Conservation (phyloP, 1,140 invertebrate genomes). For the Sycophila sp. region DNA sequence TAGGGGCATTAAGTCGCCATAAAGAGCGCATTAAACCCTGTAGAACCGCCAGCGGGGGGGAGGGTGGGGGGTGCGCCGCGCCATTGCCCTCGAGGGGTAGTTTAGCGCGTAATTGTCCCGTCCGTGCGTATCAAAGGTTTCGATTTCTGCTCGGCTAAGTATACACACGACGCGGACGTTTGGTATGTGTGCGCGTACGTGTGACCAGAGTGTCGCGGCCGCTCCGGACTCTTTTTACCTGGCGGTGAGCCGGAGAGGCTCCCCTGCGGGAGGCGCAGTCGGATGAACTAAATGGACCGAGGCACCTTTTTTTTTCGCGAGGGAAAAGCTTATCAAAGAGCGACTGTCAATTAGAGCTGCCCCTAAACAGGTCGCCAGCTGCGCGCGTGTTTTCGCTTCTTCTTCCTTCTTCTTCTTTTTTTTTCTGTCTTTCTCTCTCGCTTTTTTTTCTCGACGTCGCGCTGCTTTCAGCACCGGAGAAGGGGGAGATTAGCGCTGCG, state of each 20-base stretch:
- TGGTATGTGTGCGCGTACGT: neutral
- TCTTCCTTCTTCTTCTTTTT: neutral
- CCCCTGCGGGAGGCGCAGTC: neutral
- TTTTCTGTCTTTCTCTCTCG: neutral
- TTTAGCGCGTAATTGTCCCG: constrained; percentile 67
- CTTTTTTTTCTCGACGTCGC: neutral
- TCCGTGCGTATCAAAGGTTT: constrained; percentile 65
- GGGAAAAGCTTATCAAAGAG: neutral
- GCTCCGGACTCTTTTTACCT: neutral
- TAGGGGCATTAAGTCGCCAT: constrained; percentile 66
- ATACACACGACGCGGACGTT: constrained; percentile 33
- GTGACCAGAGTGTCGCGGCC: neutral
- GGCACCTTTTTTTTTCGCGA: neutral
- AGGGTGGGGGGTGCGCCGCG: constrained; percentile 48
- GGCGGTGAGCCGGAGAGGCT: neutral
- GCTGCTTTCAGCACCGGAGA: no score
- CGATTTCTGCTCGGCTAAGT: constrained; percentile 62
- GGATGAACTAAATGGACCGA: neutral
- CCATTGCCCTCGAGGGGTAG: constrained; percentile 63
- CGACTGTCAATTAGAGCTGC: neutral
- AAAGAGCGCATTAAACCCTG: constrained; percentile 68
- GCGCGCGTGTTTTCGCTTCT: no score
- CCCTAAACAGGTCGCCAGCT: neutral
- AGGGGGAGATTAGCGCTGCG: neutral
- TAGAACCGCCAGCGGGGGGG: constrained; percentile 59